These are phyloP conservation scores for Tinamus major DNA, from an alignment of 2,797 vertebrate species.

Conservation along the genomic window DNA sequence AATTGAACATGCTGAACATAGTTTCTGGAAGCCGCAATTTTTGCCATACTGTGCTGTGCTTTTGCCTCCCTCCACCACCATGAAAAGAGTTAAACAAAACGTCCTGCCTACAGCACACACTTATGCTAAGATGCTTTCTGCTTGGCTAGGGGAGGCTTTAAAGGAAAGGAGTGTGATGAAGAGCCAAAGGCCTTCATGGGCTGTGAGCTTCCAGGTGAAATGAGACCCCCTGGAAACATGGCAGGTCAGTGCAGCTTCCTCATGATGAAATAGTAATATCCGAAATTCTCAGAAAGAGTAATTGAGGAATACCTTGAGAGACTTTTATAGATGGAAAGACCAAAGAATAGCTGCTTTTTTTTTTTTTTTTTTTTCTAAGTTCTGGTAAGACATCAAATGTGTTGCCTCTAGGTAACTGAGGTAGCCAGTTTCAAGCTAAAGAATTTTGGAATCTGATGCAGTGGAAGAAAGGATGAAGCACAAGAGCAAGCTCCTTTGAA, in stretches of 20 bases:
- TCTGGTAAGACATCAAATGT: rapidly evolving
- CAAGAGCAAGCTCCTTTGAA: not conserved
- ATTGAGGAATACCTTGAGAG: not conserved
- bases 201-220: not conserved
- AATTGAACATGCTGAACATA: not conserved
- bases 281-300: not conserved
- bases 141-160: not conserved
- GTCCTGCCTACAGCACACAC: not conserved
- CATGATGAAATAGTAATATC: not conserved
- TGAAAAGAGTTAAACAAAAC: not conserved
- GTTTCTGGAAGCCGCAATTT: not conserved
- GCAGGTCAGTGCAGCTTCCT: not conserved
- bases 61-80: not conserved
- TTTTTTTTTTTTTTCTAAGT: not conserved
- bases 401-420: not conserved
- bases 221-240: not conserved
- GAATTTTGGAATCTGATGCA: not conserved
- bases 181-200: not conserved
- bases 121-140: not conserved
- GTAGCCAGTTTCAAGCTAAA: not conserved
- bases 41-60: not conserved
- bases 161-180: not conserved
- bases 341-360: not conserved
- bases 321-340: constrained; percentile 9
- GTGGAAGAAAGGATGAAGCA: not conserved